Conservation (phyloP, 2,113 vertebrate genomes). For the Elephantulus edwardii region DNA sequence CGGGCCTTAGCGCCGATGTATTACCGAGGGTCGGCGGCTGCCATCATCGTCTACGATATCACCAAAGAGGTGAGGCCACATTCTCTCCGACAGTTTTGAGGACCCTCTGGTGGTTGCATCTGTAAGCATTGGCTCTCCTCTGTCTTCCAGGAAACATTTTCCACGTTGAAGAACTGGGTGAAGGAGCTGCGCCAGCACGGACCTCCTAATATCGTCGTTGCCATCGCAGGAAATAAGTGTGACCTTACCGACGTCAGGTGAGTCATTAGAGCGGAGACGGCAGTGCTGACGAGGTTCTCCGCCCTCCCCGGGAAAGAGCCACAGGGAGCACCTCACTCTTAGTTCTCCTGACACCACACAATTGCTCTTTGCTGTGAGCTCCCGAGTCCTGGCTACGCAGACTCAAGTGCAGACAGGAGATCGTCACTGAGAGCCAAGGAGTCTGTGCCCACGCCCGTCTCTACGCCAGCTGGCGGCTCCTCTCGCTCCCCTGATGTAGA, state of each 20-base stretch:
- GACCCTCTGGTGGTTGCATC: not conserved
- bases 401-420: conserved; percentile 48
- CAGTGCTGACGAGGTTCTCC: not conserved
- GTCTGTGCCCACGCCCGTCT: no score
- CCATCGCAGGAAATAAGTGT: conserved; percentile 98
- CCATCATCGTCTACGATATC: conserved; percentile 98
- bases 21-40: conserved; percentile 97
- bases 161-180: conserved; percentile 98
- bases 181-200: conserved; percentile 97
- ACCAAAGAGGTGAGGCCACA: conserved; percentile 93
- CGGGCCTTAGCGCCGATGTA: conserved; percentile 99
- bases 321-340: conserved; percentile 22
- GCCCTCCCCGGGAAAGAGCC: not conserved
- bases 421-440: no score
- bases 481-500: no score
- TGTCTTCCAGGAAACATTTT: conserved; percentile 92
- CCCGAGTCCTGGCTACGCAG: conserved; percentile 33
- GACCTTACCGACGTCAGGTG: conserved; percentile 96
- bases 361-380: not conserved
- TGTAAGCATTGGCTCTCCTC: conserved; percentile 4
- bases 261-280: conserved; percentile 34
- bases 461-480: no score
- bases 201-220: conserved; percentile 97
- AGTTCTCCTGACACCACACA: conserved; percentile 59
- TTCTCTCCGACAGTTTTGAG: not conserved